Conservation (phyloP, 2,888 invertebrate genomes). For the Phyllotreta striolata region DNA sequence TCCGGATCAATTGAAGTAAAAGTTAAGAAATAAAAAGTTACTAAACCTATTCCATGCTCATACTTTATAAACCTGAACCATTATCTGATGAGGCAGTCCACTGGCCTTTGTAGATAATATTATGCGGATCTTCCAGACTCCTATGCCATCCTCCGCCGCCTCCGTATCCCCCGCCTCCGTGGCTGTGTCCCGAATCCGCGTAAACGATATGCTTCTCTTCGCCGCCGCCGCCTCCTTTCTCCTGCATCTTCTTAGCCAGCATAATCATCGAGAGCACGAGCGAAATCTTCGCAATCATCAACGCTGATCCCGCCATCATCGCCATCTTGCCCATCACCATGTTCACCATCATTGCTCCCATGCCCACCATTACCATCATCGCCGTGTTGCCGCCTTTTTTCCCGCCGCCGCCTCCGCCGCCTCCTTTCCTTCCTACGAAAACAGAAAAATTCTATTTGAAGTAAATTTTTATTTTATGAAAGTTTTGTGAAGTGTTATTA, state of each 20-base stretch:
- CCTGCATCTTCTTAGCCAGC: conserved; percentile 70
- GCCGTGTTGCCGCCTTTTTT: conserved; percentile 63
- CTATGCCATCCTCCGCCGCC: conserved; percentile 63
- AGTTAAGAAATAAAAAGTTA: background rate
- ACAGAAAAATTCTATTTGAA: conserved; percentile 9
- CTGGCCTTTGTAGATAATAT: conserved; percentile 77
- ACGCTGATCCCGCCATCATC: conserved; percentile 71
- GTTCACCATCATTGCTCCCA: conserved; percentile 72
- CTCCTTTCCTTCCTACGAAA: conserved; percentile 63
- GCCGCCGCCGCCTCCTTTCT: conserved; percentile 60
- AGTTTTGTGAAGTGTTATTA: no score
- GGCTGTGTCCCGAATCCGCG: conserved; percentile 58
- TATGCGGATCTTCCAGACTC: conserved; percentile 68
- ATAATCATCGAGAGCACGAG: conserved; percentile 69
- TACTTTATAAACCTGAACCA: conserved; percentile 45
- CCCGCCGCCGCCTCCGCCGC: conserved; percentile 57
- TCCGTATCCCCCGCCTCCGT: conserved; percentile 54
- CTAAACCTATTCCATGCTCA: conserved; percentile 33
- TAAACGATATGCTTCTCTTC: conserved; percentile 65
- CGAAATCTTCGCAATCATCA: conserved; percentile 73
- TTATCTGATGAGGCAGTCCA: conserved; percentile 42
- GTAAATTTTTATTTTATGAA: background rate
- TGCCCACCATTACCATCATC: conserved; percentile 68
- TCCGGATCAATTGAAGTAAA: background rate
- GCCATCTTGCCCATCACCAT: conserved; percentile 74